Evolutionary conservation across 2,888 invertebrate genomes (phyloP).

Genomic region (Slavum lentiscoides): DNA sequence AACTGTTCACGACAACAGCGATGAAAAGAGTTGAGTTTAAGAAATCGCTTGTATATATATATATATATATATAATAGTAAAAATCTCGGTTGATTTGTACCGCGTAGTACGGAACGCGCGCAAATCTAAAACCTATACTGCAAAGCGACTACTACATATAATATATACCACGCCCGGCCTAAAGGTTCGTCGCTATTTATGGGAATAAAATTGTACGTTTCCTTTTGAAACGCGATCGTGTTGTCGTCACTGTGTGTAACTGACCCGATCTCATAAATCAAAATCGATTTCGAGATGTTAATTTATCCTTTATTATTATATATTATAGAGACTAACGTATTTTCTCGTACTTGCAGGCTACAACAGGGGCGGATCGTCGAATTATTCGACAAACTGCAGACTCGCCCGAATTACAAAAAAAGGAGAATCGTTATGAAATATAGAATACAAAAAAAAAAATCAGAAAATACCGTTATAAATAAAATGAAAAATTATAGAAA

Average conservation of each 20-base stretch:
- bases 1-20: slow-evolving; percentile 27
- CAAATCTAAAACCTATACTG: neutral
- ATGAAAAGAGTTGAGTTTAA: slow-evolving; percentile 27
- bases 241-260: neutral
- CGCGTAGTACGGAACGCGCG: slow-evolving; percentile 14
- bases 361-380: neutral
- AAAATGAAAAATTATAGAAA: no score
- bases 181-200: slow-evolving; percentile 9
- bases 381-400: neutral
- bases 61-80: no score
- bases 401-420: neutral
- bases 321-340: no score
- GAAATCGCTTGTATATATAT: neutral
- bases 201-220: slow-evolving; percentile 5
- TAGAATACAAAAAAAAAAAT: neutral
- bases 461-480: no score
- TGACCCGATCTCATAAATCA: slow-evolving; percentile 2
- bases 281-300: slow-evolving; percentile 4
- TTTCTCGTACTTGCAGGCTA: no score
- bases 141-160: no score
- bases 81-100: slow-evolving; percentile 38
- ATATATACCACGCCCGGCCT: neutral
- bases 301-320: neutral
- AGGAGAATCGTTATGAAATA: neutral
- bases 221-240: slow-evolving; percentile 16